A percentile compares a stretch with the other conserved stretches of the same genome.
Evolutionary conservation across 2,888 invertebrate genomes (phyloP).

Genomic region (Nasonia oneida): DNA sequence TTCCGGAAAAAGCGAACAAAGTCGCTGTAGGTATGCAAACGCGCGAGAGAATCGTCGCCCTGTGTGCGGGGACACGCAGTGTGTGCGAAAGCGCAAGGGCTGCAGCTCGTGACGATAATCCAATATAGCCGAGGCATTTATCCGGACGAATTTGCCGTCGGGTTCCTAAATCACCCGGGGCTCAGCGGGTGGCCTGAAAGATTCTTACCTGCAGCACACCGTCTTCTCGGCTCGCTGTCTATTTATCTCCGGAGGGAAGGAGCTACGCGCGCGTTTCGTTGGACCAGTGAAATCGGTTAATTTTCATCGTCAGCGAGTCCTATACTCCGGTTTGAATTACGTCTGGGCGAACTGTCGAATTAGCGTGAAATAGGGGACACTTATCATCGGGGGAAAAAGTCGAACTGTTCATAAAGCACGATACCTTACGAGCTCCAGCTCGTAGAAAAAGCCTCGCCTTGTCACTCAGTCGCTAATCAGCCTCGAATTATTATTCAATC

Average conservation of each 20-base stretch:
- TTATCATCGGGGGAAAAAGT: background rate
- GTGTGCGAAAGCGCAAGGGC: background rate
- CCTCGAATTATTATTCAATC: background rate
- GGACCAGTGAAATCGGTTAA: constrained; percentile 28
- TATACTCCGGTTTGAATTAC: background rate
- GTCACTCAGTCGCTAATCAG: background rate
- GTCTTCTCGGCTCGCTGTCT: background rate
- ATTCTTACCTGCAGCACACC: constrained; percentile 46
- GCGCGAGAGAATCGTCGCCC: background rate
- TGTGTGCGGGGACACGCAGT: background rate
- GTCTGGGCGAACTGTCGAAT: background rate
- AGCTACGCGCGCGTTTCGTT: background rate
- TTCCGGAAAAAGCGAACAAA: background rate
- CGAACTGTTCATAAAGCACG: too few species aligned
- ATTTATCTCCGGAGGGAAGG: background rate
- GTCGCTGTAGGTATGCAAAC: background rate
- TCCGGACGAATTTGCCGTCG: constrained; percentile 45
- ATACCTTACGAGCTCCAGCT: background rate
- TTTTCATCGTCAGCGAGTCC: background rate
- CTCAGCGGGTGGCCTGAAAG: constrained; percentile 51
- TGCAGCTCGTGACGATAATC: constrained; percentile 54
- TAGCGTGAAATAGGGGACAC: background rate
- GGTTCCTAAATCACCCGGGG: constrained; percentile 52
- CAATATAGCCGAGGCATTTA: constrained; percentile 50
- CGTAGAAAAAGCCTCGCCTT: background rate